These are phyloP conservation scores for Drosophila ironensis DNA, from an alignment of 1,140 invertebrate genomes.

Conservation along the genomic window DNA sequence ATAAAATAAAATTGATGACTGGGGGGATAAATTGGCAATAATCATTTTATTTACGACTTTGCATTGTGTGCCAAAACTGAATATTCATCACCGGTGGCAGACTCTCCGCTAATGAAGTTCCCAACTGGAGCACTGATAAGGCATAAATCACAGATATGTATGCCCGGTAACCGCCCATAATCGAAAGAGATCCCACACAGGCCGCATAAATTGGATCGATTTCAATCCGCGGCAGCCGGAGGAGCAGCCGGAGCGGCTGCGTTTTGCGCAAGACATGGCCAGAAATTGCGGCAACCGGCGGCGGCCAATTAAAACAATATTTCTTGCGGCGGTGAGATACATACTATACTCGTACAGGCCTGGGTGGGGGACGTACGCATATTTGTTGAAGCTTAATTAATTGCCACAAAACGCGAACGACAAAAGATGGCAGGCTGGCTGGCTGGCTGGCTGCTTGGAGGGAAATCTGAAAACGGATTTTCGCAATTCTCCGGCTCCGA, in stretches of 20 bases:
- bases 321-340: constrained; percentile 18
- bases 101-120: not conserved
- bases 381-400: constrained; percentile 36
- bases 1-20: not conserved
- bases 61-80: constrained; percentile 1
- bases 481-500: constrained; percentile 22
- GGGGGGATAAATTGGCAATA: not conserved
- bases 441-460: constrained; percentile 8
- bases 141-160: constrained; percentile 14
- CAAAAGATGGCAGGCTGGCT: constrained; percentile 31
- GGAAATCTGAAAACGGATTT: constrained; percentile 11
- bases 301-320: constrained; percentile 37
- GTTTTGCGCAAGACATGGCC: constrained; percentile 28
- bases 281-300: constrained; percentile 28
- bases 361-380: constrained; percentile 34
- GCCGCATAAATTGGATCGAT: constrained; percentile 11
- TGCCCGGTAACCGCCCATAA: constrained; percentile 29
- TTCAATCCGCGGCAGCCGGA: not conserved
- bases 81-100: constrained; percentile 21
- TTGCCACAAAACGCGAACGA: constrained; percentile 36
- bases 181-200: constrained; percentile 22
- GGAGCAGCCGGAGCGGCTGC: constrained; percentile 4
- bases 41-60: not conserved
- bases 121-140: constrained; percentile 26
- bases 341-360: too few species aligned